Evolutionary conservation across 2,888 invertebrate species (phyloP).

Genomic region (Caenorhabditis sinica): DNA sequence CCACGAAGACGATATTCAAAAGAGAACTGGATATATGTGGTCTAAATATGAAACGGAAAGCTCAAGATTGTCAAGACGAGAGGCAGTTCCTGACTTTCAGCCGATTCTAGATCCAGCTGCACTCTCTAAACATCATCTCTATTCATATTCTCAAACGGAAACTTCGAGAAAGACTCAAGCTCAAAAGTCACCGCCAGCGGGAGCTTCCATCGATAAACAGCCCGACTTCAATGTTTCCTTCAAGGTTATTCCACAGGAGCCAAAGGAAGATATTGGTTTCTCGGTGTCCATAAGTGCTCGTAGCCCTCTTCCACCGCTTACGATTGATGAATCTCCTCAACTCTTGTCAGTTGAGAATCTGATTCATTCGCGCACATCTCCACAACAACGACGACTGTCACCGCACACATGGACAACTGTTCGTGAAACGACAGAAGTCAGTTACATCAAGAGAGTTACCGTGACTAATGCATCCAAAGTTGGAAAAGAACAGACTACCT

Average conservation of each 20-base stretch:
- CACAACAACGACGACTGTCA: conserved; percentile 70
- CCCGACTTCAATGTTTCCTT: conserved; percentile 63
- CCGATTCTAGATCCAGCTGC: conserved; percentile 21
- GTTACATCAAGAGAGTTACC: conserved; percentile 76
- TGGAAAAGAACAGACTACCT: conserved; percentile 22
- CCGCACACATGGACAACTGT: conserved; percentile 80
- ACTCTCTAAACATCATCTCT: conserved; percentile 19
- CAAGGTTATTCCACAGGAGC: conserved; percentile 52
- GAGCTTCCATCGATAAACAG: conserved; percentile 35
- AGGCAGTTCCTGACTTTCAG: conserved; percentile 5
- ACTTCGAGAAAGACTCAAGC: background rate
- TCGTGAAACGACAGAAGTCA: conserved; percentile 79
- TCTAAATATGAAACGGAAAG: conserved; percentile 36
- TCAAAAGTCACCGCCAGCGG: conserved; percentile 3
- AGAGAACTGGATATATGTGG: conserved; percentile 34
- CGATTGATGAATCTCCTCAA: conserved; percentile 64
- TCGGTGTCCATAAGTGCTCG: conserved; percentile 73
- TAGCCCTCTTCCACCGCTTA: conserved; percentile 64
- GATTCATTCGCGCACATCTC: conserved; percentile 47
- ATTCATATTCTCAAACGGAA: conserved; percentile 34
- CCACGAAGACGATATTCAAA: background rate
- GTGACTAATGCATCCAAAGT: conserved; percentile 55
- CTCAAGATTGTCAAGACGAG: conserved; percentile 18
- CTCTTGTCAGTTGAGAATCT: conserved; percentile 65
- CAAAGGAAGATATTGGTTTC: conserved; percentile 65